Conservation (phyloP, 2,113 vertebrate species). For the Symphodus melops region DNA sequence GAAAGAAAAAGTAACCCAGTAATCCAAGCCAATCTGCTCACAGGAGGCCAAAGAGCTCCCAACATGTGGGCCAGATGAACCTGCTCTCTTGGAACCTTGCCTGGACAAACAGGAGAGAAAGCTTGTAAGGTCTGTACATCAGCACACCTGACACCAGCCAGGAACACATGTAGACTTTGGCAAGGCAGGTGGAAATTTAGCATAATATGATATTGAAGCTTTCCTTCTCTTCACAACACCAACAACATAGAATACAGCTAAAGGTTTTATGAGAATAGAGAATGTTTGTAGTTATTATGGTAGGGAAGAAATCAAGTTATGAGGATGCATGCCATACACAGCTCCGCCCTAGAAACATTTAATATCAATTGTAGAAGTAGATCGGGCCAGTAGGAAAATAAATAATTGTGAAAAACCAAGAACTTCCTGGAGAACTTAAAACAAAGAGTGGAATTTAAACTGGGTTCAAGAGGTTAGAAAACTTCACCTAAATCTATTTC, state of each 20-base stretch:
- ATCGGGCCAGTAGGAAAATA: too few species aligned
- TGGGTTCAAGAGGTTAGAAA: neutral
- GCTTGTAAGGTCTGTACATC: constrained; percentile 70
- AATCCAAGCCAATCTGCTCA: constrained; percentile 30
- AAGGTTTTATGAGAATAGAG: too few species aligned
- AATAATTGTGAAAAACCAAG: too few species aligned
- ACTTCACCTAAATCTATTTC: neutral
- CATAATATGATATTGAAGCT: constrained; percentile 22
- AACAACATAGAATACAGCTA: neutral
- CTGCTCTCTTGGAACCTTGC: constrained; percentile 73
- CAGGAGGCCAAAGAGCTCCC: constrained; percentile 66
- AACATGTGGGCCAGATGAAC: constrained; percentile 68
- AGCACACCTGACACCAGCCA: constrained; percentile 65
- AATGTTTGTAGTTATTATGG: too few species aligned
- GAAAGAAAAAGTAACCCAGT: constrained; percentile 16
- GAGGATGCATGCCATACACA: too few species aligned
- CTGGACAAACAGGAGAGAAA: constrained; percentile 69
- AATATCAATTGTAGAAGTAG: too few species aligned
- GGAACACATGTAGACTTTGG: constrained; percentile 58
- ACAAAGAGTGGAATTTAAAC: too few species aligned
- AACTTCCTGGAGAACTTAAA: neutral
- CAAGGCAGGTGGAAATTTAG: constrained; percentile 15
- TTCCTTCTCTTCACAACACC: constrained; percentile 4
- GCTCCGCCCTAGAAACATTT: too few species aligned
- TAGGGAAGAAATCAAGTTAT: too few species aligned